Conservation (phyloP, 2,888 invertebrate species). For the Dynastes hyllus region DNA sequence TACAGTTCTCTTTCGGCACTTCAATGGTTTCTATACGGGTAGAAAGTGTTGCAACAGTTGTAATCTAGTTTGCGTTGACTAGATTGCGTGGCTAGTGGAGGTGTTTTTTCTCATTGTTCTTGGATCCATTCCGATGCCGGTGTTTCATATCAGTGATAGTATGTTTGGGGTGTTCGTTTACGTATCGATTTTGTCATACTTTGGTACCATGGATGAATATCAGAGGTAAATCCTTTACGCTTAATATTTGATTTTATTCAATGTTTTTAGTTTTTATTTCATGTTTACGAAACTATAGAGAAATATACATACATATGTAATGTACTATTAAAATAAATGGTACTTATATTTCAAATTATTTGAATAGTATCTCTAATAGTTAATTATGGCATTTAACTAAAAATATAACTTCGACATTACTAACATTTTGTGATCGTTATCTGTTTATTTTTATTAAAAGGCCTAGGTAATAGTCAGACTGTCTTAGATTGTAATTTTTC, state of each 20-base stretch:
- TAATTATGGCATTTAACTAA: too few species aligned
- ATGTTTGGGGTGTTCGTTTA: slow-evolving; percentile 32
- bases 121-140: slow-evolving; percentile 32
- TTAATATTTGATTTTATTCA: slow-evolving; percentile 1
- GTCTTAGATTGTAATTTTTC: too few species aligned
- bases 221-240: neutral
- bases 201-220: slow-evolving; percentile 33
- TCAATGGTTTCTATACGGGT: slow-evolving; percentile 40
- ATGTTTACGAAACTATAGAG: neutral
- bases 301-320: too few species aligned
- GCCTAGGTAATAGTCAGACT: too few species aligned
- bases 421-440: too few species aligned
- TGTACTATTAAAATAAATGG: too few species aligned
- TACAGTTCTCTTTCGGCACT: slow-evolving; percentile 39
- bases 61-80: slow-evolving; percentile 39
- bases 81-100: slow-evolving; percentile 44
- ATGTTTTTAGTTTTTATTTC: neutral
- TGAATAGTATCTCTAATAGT: too few species aligned
- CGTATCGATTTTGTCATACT: slow-evolving; percentile 33
- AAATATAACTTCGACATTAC: too few species aligned
- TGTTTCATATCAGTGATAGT: slow-evolving; percentile 30
- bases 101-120: slow-evolving; percentile 39
- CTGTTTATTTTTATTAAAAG: too few species aligned
- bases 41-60: slow-evolving; percentile 41
- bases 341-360: too few species aligned